phyloP scores from a whole-genome alignment of 1,140 invertebrate genomes.

The Hermetia illucens region DNA sequence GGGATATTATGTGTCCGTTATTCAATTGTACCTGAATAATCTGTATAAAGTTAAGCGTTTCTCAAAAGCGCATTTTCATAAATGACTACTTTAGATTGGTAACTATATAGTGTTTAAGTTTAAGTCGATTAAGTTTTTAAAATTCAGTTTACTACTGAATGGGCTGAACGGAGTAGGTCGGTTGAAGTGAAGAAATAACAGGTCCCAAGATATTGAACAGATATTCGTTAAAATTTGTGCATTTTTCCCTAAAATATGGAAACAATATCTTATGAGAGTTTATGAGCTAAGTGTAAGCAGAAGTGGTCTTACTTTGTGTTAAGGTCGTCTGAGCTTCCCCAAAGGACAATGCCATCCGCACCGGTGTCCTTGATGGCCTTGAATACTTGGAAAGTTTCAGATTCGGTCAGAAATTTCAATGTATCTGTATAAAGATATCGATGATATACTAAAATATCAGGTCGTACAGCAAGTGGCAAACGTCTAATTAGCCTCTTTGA shows the following conservation, averaged over 20 bases:
- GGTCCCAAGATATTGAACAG: conserved; percentile 46
- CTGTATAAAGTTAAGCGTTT: too few species aligned
- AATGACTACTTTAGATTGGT: too few species aligned
- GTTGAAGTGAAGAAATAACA: too few species aligned
- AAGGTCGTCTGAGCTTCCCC: conserved; percentile 58
- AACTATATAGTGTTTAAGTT: too few species aligned
- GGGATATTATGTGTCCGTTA: too few species aligned
- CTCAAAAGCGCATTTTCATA: too few species aligned
- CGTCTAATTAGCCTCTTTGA: conserved; percentile 36
- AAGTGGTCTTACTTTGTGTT: conserved; percentile 29
- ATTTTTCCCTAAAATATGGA: conserved; percentile 35
- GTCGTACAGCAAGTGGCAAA: conserved; percentile 13
- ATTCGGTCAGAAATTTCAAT: conserved; percentile 36
- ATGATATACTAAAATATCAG: conserved; percentile 45
- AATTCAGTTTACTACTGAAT: too few species aligned
- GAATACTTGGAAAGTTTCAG: conserved; percentile 39
- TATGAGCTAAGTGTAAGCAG: background rate
- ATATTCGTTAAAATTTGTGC: conserved; percentile 41
- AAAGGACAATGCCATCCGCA: conserved; percentile 49
- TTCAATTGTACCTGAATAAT: too few species aligned
- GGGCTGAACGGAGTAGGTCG: too few species aligned
- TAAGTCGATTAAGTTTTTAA: too few species aligned
- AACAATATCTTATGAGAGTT: background rate
- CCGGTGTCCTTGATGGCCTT: conserved; percentile 36
- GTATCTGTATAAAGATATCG: conserved; percentile 56